Conservation (phyloP, 2,888 invertebrate genomes). For the Blomia tropicalis region DNA sequence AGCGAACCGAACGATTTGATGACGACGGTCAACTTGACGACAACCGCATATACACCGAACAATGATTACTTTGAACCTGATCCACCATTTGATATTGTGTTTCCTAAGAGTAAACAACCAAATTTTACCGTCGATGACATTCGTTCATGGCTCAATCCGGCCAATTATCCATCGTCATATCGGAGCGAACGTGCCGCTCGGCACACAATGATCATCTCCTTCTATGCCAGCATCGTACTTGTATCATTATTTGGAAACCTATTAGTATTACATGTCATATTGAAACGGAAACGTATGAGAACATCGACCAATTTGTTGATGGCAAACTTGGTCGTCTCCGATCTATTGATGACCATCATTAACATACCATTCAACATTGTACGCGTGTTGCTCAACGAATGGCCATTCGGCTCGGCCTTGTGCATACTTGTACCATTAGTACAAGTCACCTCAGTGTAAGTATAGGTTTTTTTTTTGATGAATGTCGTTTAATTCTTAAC, state of each 20-base stretch:
- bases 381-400: slow-evolving; percentile 36
- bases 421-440: slow-evolving; percentile 38
- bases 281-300: slow-evolving; percentile 41
- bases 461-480: not conserved
- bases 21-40: not conserved
- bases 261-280: slow-evolving; percentile 41
- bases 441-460: slow-evolving; percentile 33
- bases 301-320: slow-evolving; percentile 44
- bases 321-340: slow-evolving; percentile 42
- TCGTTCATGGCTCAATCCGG: not conserved
- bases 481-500: not conserved
- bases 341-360: slow-evolving; percentile 34
- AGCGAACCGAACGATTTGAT: too few relatives aligned
- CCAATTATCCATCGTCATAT: slow-evolving; percentile 1
- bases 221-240: slow-evolving; percentile 39
- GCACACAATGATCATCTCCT: slow-evolving; percentile 28
- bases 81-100: too few relatives aligned
- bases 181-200: not conserved
- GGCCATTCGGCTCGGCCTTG: slow-evolving; percentile 38
- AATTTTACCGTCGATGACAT: not conserved
- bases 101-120: too few relatives aligned
- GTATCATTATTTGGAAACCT: slow-evolving; percentile 37
- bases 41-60: too few relatives aligned
- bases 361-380: slow-evolving; percentile 39
- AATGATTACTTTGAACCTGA: too few relatives aligned